These are phyloP conservation scores for Nymphalis polychloros DNA, from an alignment of 2,888 invertebrate species.

Conservation along the genomic window DNA sequence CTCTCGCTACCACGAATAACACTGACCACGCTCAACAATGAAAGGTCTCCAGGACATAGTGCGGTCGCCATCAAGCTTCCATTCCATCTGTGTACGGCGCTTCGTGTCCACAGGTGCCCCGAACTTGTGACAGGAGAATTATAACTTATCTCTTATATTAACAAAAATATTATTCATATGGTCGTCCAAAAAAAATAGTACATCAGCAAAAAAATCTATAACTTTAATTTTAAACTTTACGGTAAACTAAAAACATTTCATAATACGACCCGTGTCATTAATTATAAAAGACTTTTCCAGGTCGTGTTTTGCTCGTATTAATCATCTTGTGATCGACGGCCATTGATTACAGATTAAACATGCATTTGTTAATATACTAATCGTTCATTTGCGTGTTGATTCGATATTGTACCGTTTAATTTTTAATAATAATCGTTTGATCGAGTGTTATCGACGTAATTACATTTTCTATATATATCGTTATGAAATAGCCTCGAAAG, in stretches of 20 bases:
- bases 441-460: conserved; percentile 26
- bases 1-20: no score
- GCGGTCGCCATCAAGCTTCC: no score
- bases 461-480: not conserved
- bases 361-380: conserved; percentile 68
- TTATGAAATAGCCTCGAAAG: no score
- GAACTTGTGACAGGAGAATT: no score
- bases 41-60: no score
- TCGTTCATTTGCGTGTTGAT: conserved; percentile 63
- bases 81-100: no score
- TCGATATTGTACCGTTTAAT: conserved; percentile 51
- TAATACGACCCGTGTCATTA: conserved; percentile 14
- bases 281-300: conserved; percentile 30
- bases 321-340: conserved; percentile 62
- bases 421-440: conserved; percentile 48
- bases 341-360: conserved; percentile 67
- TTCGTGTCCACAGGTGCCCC: no score
- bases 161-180: no score
- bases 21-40: no score
- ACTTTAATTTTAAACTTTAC: not conserved
- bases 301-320: conserved; percentile 51
- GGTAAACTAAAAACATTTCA: not conserved
- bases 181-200: no score
- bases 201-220: no score
- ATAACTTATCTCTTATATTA: no score